phyloP scores from a whole-genome alignment of 92 coral and sea anemone species.

The Pocillopora grandis region DNA sequence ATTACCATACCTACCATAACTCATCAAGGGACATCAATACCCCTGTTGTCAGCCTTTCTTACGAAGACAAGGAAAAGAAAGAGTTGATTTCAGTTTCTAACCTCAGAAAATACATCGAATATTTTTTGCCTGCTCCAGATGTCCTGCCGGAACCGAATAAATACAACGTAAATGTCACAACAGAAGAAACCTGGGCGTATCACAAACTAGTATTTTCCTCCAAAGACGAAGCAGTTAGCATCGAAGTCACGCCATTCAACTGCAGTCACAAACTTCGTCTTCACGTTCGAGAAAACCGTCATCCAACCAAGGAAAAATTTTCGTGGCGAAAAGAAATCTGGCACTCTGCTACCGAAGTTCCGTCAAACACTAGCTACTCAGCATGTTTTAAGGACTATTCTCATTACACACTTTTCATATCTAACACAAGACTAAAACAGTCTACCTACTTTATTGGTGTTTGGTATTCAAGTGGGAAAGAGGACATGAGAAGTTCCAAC shows the following conservation, averaged over 20 bases:
- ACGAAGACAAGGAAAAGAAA: slow-evolving; percentile 48
- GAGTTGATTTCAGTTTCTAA: slow-evolving; percentile 49
- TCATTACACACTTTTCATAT: slow-evolving; percentile 47
- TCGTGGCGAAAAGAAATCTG: slow-evolving; percentile 46
- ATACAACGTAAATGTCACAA: slow-evolving; percentile 34
- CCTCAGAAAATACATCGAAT: slow-evolving; percentile 50
- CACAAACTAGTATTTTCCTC: slow-evolving; percentile 52
- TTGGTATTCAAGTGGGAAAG: slow-evolving; percentile 14
- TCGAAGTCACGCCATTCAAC: slow-evolving; percentile 58
- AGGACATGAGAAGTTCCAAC: background rate
- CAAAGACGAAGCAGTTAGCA: slow-evolving; percentile 53
- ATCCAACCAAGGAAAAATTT: slow-evolving; percentile 51
- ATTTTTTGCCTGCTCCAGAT: slow-evolving; percentile 47
- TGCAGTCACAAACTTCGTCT: slow-evolving; percentile 49
- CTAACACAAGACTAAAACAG: slow-evolving; percentile 44
- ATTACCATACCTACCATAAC: slow-evolving; percentile 59
- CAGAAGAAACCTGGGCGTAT: slow-evolving; percentile 38
- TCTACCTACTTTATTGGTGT: slow-evolving; percentile 65
- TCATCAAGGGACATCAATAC: slow-evolving; percentile 49
- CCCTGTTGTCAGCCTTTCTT: slow-evolving; percentile 66
- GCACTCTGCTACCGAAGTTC: slow-evolving; percentile 1
- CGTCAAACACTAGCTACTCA: slow-evolving; percentile 1
- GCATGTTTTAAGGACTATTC: slow-evolving; percentile 32
- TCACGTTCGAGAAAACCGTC: slow-evolving; percentile 24
- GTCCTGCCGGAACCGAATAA: slow-evolving; percentile 39